Evolutionary conservation across 2,888 invertebrate genomes (phyloP).

Genomic region (Calephelis perditalis): DNA sequence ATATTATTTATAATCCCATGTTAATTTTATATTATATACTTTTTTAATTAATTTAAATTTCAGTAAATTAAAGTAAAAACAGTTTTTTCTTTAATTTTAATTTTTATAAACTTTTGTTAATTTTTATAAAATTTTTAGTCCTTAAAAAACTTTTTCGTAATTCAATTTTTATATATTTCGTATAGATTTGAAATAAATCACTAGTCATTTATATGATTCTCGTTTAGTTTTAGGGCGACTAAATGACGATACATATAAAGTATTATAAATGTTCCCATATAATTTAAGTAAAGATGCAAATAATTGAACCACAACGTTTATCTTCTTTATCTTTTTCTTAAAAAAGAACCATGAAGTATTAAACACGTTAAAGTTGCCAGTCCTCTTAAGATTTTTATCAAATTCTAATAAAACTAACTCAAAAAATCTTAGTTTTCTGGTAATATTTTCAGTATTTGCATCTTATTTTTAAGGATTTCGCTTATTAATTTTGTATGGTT

Average conservation of each 20-base stretch:
- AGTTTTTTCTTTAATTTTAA: background rate
- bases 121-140: background rate
- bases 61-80: background rate
- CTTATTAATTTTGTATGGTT: conserved; percentile 70
- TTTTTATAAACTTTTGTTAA: too few species aligned
- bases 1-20: conserved; percentile 8
- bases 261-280: conserved; percentile 66
- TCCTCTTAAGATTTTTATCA: conserved; percentile 37
- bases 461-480: conserved; percentile 48
- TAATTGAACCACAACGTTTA: conserved; percentile 21
- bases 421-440: conserved; percentile 32
- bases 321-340: conserved; percentile 36
- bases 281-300: conserved; percentile 50
- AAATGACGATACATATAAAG: conserved; percentile 75
- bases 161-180: conserved; percentile 21
- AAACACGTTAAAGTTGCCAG: conserved; percentile 24
- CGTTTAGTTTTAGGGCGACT: conserved; percentile 77
- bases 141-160: conserved; percentile 24
- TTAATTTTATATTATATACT: conserved; percentile 15
- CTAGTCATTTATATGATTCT: conserved; percentile 61
- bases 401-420: conserved; percentile 38
- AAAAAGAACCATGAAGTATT: conserved; percentile 27
- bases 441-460: conserved; percentile 33
- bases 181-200: conserved; percentile 14
- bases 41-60: too few species aligned